phyloP scores from a whole-genome alignment of 1,140 invertebrate genomes.

The Thaumatotibia leucotreta region DNA sequence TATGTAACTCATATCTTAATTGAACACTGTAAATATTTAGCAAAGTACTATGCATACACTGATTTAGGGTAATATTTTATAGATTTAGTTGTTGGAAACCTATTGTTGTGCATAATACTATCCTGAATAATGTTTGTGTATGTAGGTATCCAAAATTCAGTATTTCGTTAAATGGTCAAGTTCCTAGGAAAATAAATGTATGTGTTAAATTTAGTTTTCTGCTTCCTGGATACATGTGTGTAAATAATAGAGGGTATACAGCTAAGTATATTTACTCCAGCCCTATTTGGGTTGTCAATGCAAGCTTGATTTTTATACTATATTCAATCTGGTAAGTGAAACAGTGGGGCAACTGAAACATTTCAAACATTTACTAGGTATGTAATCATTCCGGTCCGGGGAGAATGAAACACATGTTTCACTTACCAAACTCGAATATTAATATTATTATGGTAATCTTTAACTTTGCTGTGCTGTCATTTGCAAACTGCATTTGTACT shows the following conservation, averaged over 20 bases:
- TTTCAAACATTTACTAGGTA: background rate
- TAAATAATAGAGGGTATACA: background rate
- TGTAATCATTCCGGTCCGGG: background rate
- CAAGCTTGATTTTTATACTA: no score
- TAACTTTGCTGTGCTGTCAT: slow-evolving; percentile 1
- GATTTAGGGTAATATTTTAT: background rate
- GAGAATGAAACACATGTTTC: background rate
- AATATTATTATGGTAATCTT: background rate
- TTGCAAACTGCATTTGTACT: slow-evolving; percentile 22
- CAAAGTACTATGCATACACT: background rate
- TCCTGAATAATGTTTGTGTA: background rate
- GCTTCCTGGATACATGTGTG: background rate
- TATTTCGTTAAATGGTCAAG: slow-evolving; percentile 6
- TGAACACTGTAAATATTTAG: slow-evolving; percentile 6
- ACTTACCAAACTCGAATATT: background rate
- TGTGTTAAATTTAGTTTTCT: background rate
- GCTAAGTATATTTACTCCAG: no score
- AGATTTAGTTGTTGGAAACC: background rate
- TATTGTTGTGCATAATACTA: slow-evolving; percentile 6
- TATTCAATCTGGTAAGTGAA: no score
- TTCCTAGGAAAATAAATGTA: background rate
- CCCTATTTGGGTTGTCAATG: no score
- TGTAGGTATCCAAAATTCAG: background rate
- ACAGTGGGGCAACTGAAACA: no score
- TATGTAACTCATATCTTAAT: background rate